phyloP scores from a whole-genome alignment of 2,113 vertebrate species.

The Pongo abelii region DNA sequence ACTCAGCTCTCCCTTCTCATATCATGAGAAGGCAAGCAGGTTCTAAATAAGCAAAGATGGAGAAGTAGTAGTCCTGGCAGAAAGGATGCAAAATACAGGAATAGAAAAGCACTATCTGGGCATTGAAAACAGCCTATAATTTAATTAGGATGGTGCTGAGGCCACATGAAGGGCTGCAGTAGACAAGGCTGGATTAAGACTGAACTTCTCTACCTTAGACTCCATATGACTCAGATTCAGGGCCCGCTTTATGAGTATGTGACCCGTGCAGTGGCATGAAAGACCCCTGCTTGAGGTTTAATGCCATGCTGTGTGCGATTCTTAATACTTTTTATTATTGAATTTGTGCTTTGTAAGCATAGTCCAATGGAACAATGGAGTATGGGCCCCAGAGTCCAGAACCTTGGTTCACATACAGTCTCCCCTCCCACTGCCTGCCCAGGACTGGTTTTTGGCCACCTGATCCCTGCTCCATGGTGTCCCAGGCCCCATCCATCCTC shows the following conservation, averaged over 20 bases:
- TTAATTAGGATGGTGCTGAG: conserved; percentile 47
- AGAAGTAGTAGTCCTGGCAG: conserved; percentile 32
- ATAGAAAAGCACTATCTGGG: conserved; percentile 40
- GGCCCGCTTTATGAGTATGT: background rate
- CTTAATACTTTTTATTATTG: background rate
- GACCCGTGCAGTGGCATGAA: background rate
- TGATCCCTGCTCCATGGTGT: background rate
- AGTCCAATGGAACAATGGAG: background rate
- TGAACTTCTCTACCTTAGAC: conserved; percentile 35
- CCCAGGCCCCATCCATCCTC: background rate
- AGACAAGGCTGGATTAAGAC: conserved; percentile 35
- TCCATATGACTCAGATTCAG: conserved; percentile 47
- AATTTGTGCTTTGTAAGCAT: background rate
- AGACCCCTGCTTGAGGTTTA: background rate
- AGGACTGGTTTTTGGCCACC: background rate
- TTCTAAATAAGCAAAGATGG: conserved; percentile 37
- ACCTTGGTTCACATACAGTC: background rate
- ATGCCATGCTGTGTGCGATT: background rate
- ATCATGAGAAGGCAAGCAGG: conserved; percentile 26
- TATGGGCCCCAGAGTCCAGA: background rate
- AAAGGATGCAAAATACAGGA: conserved; percentile 38
- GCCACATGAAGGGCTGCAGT: background rate
- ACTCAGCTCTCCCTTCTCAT: conserved; percentile 1
- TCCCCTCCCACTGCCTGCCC: background rate
- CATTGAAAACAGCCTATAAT: conserved; percentile 45